These are phyloP conservation scores for Motacilla alba DNA, from an alignment of 2,113 vertebrate genomes.

Conservation along the genomic window DNA sequence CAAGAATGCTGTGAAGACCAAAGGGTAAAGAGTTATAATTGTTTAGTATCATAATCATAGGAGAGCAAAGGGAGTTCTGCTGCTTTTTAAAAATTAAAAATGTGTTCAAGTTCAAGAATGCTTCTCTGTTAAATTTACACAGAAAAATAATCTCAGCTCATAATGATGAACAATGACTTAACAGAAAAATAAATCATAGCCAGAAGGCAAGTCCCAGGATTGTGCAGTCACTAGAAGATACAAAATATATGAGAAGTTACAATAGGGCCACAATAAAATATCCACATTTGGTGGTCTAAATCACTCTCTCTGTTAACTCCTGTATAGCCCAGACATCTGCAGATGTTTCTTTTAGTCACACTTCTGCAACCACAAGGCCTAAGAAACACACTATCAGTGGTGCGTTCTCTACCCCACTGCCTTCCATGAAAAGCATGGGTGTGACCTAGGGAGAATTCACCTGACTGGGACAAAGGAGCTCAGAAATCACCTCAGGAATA, in stretches of 20 bases:
- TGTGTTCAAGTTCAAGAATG: conserved; percentile 50
- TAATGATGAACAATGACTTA: conserved; percentile 57
- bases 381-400: neutral
- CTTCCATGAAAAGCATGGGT: neutral
- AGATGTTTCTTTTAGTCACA: neutral
- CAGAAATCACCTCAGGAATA: conserved; percentile 9
- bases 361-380: neutral
- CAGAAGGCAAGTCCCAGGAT: conserved; percentile 32
- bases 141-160: conserved; percentile 46
- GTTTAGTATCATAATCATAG: neutral
- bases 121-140: conserved; percentile 36
- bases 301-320: neutral
- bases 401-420: accelerated
- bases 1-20: conserved; percentile 30
- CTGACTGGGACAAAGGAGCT: neutral
- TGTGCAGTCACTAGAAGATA: conserved; percentile 15
- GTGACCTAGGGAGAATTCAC: neutral
- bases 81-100: conserved; percentile 54
- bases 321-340: neutral
- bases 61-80: conserved; percentile 15
- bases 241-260: conserved; percentile 46
- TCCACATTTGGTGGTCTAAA: neutral
- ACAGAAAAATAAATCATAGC: conserved; percentile 51
- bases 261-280: conserved; percentile 27
- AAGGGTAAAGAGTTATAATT: conserved; percentile 48